phyloP scores from a whole-genome alignment of 2,113 vertebrate genomes.

The Pseudopodoces humilis region DNA sequence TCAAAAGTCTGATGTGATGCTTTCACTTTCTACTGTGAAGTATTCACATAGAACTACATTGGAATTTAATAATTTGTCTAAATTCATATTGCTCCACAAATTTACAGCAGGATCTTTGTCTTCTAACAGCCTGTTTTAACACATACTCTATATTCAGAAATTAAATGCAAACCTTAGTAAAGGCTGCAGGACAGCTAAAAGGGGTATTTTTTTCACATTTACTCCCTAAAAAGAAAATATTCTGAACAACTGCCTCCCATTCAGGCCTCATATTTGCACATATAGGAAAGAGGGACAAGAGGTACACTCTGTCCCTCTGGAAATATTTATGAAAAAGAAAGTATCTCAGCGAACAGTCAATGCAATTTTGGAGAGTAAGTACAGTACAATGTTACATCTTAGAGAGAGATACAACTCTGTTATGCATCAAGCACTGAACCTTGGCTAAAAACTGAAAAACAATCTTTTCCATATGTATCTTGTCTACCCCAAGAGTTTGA shows the following conservation, averaged over 20 bases:
- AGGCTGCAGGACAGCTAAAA: neutral
- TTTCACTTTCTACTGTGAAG: neutral
- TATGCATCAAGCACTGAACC: neutral
- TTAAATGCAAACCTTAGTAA: neutral
- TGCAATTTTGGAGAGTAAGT: neutral
- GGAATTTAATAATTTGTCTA: neutral
- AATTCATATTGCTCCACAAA: neutral
- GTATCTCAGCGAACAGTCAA: neutral
- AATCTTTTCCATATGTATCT: neutral
- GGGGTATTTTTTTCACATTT: neutral
- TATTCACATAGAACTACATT: neutral
- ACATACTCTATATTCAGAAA: neutral
- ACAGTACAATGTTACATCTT: neutral
- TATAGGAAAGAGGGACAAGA: neutral
- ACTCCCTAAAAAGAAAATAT: neutral
- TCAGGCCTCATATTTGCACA: neutral
- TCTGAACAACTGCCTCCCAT: neutral
- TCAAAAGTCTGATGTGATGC: neutral
- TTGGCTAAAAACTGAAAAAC: neutral
- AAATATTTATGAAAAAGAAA: neutral
- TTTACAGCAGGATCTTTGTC: neutral
- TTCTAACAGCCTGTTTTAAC: neutral
- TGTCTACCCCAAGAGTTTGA: neutral
- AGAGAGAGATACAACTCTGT: neutral
- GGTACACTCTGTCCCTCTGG: neutral